These are phyloP conservation scores for Orestias chungarensis DNA, from an alignment of 2,797 vertebrate genomes.

Conservation along the genomic window DNA sequence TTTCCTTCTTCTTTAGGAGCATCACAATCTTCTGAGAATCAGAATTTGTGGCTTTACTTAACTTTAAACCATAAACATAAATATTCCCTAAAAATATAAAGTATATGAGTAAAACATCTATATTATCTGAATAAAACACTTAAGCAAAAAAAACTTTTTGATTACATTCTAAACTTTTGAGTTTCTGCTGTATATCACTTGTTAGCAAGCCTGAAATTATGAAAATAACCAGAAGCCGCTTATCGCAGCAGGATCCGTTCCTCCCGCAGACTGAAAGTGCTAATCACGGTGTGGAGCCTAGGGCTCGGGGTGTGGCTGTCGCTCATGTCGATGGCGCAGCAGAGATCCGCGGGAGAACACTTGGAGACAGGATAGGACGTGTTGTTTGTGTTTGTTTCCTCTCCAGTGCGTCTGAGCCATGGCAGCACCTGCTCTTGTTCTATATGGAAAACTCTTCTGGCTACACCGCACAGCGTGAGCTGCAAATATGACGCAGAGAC, in stretches of 20 bases:
- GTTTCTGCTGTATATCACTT: conserved; percentile 35
- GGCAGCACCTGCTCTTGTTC: conserved; percentile 70
- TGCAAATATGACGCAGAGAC: conserved; percentile 51
- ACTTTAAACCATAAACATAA: too few species aligned
- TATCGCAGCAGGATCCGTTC: conserved; percentile 67
- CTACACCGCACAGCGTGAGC: conserved; percentile 51
- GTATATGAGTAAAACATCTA: background rate
- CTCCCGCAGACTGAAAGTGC: conserved; percentile 45
- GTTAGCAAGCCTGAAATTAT: conserved; percentile 72
- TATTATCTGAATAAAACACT: background rate
- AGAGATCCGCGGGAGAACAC: conserved; percentile 60
- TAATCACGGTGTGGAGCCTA: conserved; percentile 30
- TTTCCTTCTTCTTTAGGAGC: too few species aligned
- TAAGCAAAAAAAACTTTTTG: background rate
- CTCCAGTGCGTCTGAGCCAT: conserved; percentile 56
- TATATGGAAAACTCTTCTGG: conserved; percentile 58
- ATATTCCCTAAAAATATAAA: too few species aligned
- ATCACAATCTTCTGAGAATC: too few species aligned
- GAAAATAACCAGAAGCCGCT: conserved; percentile 70
- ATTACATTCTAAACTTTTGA: background rate
- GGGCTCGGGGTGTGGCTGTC: conserved; percentile 32
- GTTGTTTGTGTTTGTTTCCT: conserved; percentile 71
- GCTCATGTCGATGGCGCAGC: conserved; percentile 49
- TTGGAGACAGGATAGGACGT: conserved; percentile 70
- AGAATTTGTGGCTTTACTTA: too few species aligned